These are phyloP conservation scores for Coendou prehensilis DNA, from an alignment of 2,797 vertebrate species.

Conservation along the genomic window DNA sequence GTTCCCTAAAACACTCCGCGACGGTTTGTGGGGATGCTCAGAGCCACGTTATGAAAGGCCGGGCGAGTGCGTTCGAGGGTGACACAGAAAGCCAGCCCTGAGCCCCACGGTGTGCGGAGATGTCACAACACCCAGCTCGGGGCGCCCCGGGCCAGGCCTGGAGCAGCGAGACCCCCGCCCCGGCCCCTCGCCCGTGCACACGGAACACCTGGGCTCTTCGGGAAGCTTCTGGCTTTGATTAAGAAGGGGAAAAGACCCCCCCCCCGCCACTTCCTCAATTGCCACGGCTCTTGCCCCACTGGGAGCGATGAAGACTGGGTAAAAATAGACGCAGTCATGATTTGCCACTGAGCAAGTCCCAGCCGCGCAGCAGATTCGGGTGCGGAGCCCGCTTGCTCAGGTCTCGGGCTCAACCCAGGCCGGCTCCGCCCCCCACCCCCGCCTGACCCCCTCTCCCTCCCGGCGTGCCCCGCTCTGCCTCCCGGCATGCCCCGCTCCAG, in stretches of 20 bases:
- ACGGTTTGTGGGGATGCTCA: constrained; percentile 72
- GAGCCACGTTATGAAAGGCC: constrained; percentile 65
- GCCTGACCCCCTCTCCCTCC: neutral
- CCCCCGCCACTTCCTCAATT: constrained; percentile 68
- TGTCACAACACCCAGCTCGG: constrained; percentile 42
- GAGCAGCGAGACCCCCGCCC: too few relatives aligned
- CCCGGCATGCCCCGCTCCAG: neutral
- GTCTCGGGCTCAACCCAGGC: neutral
- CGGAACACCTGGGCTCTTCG: neutral
- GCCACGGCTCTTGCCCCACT: neutral
- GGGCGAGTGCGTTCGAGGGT: neutral
- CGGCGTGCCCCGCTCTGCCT: neutral
- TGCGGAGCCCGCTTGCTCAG: neutral
- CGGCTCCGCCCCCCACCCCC: too few relatives aligned
- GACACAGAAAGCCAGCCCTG: constrained; percentile 53
- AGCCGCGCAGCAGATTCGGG: neutral
- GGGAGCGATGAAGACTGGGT: constrained; percentile 34
- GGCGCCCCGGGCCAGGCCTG: neutral
- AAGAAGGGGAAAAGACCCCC: neutral
- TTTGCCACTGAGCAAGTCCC: neutral
- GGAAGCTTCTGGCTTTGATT: constrained; percentile 57
- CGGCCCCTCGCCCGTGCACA: neutral
- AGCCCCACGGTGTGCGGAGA: fast-evolving
- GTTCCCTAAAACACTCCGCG: constrained; percentile 78
- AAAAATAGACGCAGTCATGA: fast-evolving